phyloP scores from a whole-genome alignment of 2,797 vertebrate species.

The Hapalemur alaotrensis region DNA sequence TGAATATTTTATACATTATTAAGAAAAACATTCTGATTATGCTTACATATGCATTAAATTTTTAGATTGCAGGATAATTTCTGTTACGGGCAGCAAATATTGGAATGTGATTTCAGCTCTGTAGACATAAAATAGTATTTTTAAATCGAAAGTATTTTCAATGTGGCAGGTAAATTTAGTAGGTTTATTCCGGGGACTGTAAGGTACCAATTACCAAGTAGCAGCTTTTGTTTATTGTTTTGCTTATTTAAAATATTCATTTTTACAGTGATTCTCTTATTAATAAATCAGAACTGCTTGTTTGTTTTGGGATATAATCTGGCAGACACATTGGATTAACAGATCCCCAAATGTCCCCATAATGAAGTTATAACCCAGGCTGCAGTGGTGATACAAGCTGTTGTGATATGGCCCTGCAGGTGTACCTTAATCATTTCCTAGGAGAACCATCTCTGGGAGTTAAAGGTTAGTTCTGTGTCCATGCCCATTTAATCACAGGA shows the following conservation, averaged over 20 bases:
- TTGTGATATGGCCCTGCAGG: not conserved
- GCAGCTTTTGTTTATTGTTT: not conserved
- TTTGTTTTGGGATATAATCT: not conserved
- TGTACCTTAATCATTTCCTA: not conserved
- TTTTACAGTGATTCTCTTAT: not conserved
- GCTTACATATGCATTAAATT: not conserved
- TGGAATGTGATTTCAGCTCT: not conserved
- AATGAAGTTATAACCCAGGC: not conserved
- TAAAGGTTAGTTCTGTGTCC: constrained; percentile 53
- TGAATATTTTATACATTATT: not conserved
- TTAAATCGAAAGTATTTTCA: not conserved
- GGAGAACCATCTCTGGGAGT: not conserved
- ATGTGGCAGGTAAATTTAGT: not conserved
- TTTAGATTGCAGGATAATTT: not conserved
- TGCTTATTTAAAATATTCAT: not conserved
- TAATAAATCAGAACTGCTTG: not conserved
- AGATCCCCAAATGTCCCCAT: not conserved
- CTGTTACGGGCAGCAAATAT: not conserved
- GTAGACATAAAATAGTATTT: not conserved
- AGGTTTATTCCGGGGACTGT: not conserved
- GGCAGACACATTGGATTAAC: not conserved
- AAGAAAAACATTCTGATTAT: constrained; percentile 2
- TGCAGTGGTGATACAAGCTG: not conserved
- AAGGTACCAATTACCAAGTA: not conserved
- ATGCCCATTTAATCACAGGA: constrained; percentile 52